These are phyloP conservation scores for Drosophila repletoides DNA, from an alignment of 1,140 invertebrate species.

Conservation along the genomic window DNA sequence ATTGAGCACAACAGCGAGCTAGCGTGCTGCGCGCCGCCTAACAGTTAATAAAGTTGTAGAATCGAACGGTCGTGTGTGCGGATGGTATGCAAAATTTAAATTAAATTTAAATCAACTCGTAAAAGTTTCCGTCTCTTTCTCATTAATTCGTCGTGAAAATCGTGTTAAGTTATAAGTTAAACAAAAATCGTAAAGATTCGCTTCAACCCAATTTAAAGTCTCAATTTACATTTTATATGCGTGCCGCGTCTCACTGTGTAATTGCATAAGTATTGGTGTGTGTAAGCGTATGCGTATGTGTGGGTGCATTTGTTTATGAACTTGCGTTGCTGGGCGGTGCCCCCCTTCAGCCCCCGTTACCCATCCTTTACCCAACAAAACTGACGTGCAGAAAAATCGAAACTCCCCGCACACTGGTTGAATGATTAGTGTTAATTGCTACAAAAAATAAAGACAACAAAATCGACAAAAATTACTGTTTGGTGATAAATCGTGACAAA, in stretches of 20 bases:
- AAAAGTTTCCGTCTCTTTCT: slow-evolving; percentile 5
- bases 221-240: slow-evolving; percentile 1
- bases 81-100: slow-evolving; percentile 15
- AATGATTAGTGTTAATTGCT: slow-evolving; percentile 4
- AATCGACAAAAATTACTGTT: slow-evolving; percentile 9
- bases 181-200: slow-evolving; percentile 17
- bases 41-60: slow-evolving; percentile 28
- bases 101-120: slow-evolving; percentile 16
- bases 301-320: slow-evolving; percentile 60
- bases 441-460: slow-evolving; percentile 21
- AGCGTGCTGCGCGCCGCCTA: slow-evolving; percentile 13
- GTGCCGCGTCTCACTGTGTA: neutral
- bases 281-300: slow-evolving; percentile 12
- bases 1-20: slow-evolving; percentile 1
- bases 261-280: neutral
- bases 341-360: neutral
- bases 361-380: too few species aligned
- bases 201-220: neutral
- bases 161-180: slow-evolving; percentile 46
- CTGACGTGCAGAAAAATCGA: slow-evolving; percentile 64
- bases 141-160: slow-evolving; percentile 23
- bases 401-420: slow-evolving; percentile 53
- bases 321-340: slow-evolving; percentile 54
- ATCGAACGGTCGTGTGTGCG: slow-evolving; percentile 32
- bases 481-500: slow-evolving; percentile 8